These are phyloP conservation scores for Lasioglossum baleicum DNA, from an alignment of 1,140 invertebrate genomes.

Conservation along the genomic window DNA sequence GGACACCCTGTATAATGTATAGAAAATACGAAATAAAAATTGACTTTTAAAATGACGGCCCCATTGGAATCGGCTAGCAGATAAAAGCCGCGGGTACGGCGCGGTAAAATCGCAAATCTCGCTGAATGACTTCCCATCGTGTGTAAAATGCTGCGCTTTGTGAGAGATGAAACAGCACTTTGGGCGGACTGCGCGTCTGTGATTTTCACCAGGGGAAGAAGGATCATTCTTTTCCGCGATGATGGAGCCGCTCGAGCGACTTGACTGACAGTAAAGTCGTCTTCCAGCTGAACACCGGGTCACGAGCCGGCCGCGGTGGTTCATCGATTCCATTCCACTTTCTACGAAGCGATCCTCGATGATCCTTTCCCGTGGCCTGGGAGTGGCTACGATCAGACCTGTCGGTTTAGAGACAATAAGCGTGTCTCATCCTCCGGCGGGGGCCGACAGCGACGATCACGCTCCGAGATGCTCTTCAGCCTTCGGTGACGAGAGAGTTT, in stretches of 20 bases:
- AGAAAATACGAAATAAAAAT: too few relatives aligned
- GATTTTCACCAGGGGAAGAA: conserved; percentile 8
- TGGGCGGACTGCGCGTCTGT: too few relatives aligned
- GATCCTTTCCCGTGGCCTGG: conserved; percentile 28
- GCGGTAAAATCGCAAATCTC: too few relatives aligned
- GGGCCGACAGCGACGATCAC: background rate
- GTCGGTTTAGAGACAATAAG: conserved; percentile 17
- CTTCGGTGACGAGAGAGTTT: conserved; percentile 14
- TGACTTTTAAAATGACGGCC: too few relatives aligned
- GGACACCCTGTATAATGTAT: too few relatives aligned
- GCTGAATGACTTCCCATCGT: too few relatives aligned
- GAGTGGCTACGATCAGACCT: conserved; percentile 30
- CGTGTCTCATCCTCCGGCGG: background rate
- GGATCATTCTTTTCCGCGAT: conserved; percentile 2
- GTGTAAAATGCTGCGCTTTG: too few relatives aligned
- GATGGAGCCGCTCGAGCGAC: background rate
- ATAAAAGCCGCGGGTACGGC: too few relatives aligned
- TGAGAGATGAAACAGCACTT: too few relatives aligned
- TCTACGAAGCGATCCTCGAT: conserved; percentile 33
- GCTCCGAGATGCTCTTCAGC: background rate
- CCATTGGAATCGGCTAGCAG: too few relatives aligned
- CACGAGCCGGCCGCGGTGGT: conserved; percentile 23
- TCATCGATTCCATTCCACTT: conserved; percentile 62
- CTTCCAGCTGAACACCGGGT: conserved; percentile 23
- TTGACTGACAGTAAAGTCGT: conserved; percentile 17